Evolutionary conservation across 1,140 invertebrate genomes (phyloP).

Genomic region (Oncopodura yosiiana): DNA sequence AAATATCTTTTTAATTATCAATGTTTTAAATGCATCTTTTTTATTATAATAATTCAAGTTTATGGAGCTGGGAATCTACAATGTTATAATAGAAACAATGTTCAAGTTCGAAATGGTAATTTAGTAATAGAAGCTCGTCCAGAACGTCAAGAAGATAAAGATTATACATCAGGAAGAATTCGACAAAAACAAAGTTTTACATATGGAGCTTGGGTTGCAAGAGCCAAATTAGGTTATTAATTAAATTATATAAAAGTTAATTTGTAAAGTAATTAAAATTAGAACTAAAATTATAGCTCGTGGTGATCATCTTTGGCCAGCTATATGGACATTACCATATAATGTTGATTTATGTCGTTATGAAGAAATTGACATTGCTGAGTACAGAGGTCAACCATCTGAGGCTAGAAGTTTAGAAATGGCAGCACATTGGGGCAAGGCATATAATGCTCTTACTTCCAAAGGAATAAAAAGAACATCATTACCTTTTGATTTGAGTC

Average conservation of each 20-base stretch:
- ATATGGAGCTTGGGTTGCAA: slow-evolving; percentile 22
- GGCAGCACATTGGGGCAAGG: slow-evolving; percentile 21
- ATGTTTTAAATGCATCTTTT: no score
- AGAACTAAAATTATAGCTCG: slow-evolving; percentile 19
- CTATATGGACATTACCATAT: slow-evolving; percentile 15
- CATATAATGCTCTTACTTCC: slow-evolving; percentile 13
- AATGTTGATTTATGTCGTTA: slow-evolving; percentile 15
- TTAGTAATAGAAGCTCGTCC: slow-evolving; percentile 12
- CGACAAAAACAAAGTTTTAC: slow-evolving; percentile 1
- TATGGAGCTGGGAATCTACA: slow-evolving; percentile 19
- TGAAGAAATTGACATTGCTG: slow-evolving; percentile 32
- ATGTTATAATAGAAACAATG: slow-evolving; percentile 25
- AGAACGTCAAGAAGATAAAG: slow-evolving; percentile 17
- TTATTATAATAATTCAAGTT: slow-evolving; percentile 1
- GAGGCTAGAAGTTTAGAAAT: slow-evolving; percentile 13
- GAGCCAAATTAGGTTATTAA: no score
- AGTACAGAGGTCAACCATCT: slow-evolving; percentile 22
- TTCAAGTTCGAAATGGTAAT: slow-evolving; percentile 17
- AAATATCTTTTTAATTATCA: slow-evolving; percentile 1
- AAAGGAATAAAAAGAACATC: slow-evolving; percentile 1
- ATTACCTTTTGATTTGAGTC: slow-evolving; percentile 13
- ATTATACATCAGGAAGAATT: slow-evolving; percentile 31
- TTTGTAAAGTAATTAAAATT: no score
- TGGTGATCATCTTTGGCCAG: slow-evolving; percentile 32
- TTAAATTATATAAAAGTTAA: no score